Conservation (phyloP, 2,113 vertebrate genomes). For the Anguilla rostrata region DNA sequence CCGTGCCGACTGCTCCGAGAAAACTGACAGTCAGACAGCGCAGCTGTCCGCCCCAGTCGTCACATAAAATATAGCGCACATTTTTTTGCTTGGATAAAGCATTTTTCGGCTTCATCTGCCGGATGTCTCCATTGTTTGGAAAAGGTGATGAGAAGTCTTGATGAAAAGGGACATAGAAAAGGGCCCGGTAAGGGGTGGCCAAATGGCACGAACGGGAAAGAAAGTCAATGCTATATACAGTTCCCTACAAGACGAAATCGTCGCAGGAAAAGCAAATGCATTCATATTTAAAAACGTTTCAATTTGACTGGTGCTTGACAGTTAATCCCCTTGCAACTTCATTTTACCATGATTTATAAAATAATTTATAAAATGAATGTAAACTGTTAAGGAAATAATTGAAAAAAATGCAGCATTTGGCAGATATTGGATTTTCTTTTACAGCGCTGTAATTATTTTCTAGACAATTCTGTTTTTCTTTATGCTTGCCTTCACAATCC, state of each 20-base stretch:
- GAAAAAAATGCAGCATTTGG: not conserved
- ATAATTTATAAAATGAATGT: not conserved
- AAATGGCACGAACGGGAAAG: not conserved
- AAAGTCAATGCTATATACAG: not conserved
- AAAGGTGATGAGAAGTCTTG: not conserved
- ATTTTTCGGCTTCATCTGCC: not conserved
- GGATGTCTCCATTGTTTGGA: not conserved
- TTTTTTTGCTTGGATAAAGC: not conserved
- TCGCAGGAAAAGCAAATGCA: not conserved
- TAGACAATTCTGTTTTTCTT: not conserved
- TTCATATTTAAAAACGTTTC: not conserved
- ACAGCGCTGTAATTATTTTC: not conserved
- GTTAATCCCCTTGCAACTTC: not conserved
- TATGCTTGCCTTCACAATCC: not conserved
- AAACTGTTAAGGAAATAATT: not conserved
- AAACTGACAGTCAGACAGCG: slow-evolving; percentile 11
- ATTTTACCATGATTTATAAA: not conserved
- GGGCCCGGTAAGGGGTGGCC: not conserved
- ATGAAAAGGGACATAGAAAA: not conserved
- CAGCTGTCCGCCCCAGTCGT: not conserved
- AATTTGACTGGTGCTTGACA: not conserved
- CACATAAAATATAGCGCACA: not conserved
- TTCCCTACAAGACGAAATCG: not conserved
- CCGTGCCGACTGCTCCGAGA: not conserved
- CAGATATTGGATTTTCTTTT: not conserved